Conservation (phyloP, 2,113 vertebrate genomes). For the Taxidea taxus region DNA sequence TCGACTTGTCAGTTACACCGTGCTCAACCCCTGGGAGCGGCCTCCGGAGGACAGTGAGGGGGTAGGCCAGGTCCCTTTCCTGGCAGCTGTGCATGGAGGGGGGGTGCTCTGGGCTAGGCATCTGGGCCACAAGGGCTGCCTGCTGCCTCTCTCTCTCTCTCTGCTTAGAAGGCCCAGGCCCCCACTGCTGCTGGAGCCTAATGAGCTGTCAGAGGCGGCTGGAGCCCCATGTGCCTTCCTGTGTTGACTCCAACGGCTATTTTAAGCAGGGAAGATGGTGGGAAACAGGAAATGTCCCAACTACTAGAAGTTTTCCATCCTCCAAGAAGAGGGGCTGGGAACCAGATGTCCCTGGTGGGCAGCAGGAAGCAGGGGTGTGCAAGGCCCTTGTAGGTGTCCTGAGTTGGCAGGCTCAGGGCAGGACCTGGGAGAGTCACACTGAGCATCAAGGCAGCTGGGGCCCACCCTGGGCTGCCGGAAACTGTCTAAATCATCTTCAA, state of each 20-base stretch:
- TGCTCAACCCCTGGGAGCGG: not conserved
- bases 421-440: not conserved
- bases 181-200: not conserved
- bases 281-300: conserved; percentile 76
- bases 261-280: conserved; percentile 75
- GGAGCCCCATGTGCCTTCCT: conserved; percentile 72
- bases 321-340: conserved; percentile 61
- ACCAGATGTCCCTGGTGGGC: conserved; percentile 58
- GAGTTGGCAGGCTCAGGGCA: not conserved
- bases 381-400: not conserved
- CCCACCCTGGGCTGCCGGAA: not conserved
- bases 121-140: not conserved
- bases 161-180: conserved; percentile 45
- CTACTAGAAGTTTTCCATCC: conserved; percentile 47
- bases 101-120: not conserved
- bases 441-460: not conserved
- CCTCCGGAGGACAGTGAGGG: not conserved
- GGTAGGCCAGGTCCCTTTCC: not conserved
- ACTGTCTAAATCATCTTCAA: not conserved
- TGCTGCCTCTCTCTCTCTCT: not conserved
- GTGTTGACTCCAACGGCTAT: conserved; percentile 77
- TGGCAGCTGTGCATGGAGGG: not conserved
- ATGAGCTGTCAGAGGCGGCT: conserved; percentile 47
- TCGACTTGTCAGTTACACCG: not conserved
- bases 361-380: conserved; percentile 48